A percentile compares a stretch with the other conserved stretches of the same genome.
Conservation (phyloP, 2,888 invertebrate species). For the Cephus spinipes region DNA sequence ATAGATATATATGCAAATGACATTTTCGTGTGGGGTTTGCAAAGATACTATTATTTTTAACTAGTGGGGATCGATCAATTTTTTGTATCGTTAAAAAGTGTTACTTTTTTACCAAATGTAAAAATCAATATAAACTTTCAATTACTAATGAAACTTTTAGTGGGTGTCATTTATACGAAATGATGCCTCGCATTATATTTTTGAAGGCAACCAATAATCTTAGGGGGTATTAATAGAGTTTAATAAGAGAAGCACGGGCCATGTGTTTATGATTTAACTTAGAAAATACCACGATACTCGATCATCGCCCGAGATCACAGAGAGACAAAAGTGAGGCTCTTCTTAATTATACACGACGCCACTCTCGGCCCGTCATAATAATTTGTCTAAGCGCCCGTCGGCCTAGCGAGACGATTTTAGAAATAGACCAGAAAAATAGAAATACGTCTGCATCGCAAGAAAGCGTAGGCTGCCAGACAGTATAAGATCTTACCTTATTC, state of each 20-base stretch:
- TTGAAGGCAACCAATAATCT: not conserved
- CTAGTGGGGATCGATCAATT: too few relatives aligned
- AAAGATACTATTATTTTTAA: too few relatives aligned
- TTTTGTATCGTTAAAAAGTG: too few relatives aligned
- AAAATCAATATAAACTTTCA: not conserved
- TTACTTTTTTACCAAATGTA: not conserved
- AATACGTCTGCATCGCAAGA: not conserved
- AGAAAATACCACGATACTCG: not conserved
- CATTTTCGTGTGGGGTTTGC: not conserved
- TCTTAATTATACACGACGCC: constrained; percentile 5
- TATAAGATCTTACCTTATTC: not conserved
- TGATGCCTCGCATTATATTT: not conserved
- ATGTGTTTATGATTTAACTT: not conserved
- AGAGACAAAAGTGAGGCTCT: not conserved
- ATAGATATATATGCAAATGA: too few relatives aligned
- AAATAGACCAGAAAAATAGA: not conserved
- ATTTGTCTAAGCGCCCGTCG: constrained; percentile 6
- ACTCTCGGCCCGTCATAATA: not conserved
- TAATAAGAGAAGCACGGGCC: not conserved
- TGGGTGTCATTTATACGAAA: not conserved
- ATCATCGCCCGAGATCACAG: constrained; percentile 8
- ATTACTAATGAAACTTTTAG: not conserved
- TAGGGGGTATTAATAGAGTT: not conserved
- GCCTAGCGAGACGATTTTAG: constrained; percentile 11
- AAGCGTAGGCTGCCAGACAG: not conserved